phyloP scores from a whole-genome alignment of 2,888 invertebrate genomes.

The Chesias legatella region DNA sequence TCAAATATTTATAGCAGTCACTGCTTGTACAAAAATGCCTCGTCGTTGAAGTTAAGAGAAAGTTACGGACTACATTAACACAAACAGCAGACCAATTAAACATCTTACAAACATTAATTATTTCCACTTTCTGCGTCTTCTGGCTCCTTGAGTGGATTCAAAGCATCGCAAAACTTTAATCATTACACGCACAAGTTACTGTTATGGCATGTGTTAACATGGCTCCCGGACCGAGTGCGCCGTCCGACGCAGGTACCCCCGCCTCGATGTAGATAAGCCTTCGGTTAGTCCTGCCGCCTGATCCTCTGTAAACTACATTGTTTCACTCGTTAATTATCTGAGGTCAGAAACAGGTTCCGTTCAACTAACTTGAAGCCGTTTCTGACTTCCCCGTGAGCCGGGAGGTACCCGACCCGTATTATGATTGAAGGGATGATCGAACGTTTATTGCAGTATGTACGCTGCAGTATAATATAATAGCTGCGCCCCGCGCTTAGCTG shows the following conservation, averaged over 20 bases:
- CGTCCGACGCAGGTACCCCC: slow-evolving; percentile 65
- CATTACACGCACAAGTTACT: slow-evolving; percentile 60
- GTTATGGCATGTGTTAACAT: slow-evolving; percentile 51
- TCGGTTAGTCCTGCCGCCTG: slow-evolving; percentile 43
- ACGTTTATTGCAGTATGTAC: slow-evolving; percentile 34
- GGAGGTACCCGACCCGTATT: slow-evolving; percentile 36
- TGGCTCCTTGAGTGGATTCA: slow-evolving; percentile 42
- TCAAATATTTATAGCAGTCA: slow-evolving; percentile 19
- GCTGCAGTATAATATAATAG: too few species aligned
- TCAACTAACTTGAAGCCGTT: slow-evolving; percentile 55
- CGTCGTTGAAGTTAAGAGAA: slow-evolving; percentile 26
- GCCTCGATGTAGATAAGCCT: slow-evolving; percentile 48
- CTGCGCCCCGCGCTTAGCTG: too few species aligned
- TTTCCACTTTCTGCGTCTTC: slow-evolving; percentile 34
- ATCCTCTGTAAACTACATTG: slow-evolving; percentile 58
- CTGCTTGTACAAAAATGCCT: slow-evolving; percentile 19
- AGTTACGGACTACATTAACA: slow-evolving; percentile 29
- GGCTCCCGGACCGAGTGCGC: slow-evolving; percentile 42
- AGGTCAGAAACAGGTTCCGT: slow-evolving; percentile 58
- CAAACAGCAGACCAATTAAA: slow-evolving; percentile 31
- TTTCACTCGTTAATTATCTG: slow-evolving; percentile 68
- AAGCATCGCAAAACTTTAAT: slow-evolving; percentile 50
- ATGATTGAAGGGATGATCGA: slow-evolving; percentile 48
- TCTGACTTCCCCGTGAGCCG: slow-evolving; percentile 52
- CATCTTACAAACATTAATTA: slow-evolving; percentile 33